Evolutionary conservation across 2,113 vertebrate species (phyloP).

Genomic region (Brachypodius melanocephalos): DNA sequence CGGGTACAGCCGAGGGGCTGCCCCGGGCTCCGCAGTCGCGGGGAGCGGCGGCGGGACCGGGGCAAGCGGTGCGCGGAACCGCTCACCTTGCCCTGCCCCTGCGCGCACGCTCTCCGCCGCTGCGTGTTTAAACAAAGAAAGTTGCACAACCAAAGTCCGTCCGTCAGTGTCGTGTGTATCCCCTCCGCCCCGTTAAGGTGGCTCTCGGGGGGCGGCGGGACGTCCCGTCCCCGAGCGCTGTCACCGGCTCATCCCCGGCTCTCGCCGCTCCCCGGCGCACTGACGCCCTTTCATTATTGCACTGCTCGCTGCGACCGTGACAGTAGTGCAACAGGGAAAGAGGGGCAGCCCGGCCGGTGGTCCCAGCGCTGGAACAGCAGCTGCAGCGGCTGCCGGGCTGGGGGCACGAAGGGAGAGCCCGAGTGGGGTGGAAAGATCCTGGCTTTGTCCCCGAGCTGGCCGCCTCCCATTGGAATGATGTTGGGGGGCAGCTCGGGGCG

Average conservation of each 20-base stretch:
- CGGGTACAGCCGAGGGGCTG: neutral
- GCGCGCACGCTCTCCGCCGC: neutral
- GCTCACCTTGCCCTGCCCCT: conserved; percentile 7
- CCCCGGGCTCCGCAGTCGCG: neutral
- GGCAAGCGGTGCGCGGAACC: neutral
- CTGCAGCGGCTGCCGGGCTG: neutral
- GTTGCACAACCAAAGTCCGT: neutral
- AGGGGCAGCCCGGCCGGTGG: conserved; percentile 79
- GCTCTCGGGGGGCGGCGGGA: neutral
- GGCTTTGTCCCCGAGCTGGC: neutral
- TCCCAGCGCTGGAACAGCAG: conserved; percentile 17
- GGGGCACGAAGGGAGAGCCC: neutral
- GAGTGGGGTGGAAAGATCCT: neutral
- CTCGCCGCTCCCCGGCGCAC: conserved; percentile 67
- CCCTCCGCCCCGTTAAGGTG: neutral
- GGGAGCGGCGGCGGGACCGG: neutral
- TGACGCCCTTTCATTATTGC: conserved; percentile 96
- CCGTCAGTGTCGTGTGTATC: neutral
- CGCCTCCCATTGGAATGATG: neutral
- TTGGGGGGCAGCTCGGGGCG: neutral
- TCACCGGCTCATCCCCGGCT: neutral
- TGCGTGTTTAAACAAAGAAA: conserved; percentile 15
- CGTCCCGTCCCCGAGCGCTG: neutral
- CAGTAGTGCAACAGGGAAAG: conserved; percentile 97
- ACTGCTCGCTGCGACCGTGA: conserved; percentile 85